A percentile compares a stretch with the other conserved stretches of the same genome.
phyloP scores from a whole-genome alignment of 2,888 invertebrate species.

The Mylabris sibirica region DNA sequence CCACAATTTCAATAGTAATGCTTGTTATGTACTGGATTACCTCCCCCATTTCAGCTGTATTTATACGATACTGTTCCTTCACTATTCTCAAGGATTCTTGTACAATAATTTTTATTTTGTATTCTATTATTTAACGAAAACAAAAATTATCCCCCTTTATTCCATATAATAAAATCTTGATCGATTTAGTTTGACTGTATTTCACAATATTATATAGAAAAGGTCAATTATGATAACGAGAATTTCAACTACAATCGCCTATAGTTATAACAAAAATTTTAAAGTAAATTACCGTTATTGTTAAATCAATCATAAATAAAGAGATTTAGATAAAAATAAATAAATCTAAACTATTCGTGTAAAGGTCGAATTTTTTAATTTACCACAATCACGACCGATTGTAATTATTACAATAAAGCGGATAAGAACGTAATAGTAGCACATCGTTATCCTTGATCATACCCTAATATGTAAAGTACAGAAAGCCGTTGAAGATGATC shows the following conservation, averaged over 20 bases:
- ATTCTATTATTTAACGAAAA: not conserved
- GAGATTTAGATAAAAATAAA: not conserved
- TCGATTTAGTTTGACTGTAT: conserved; percentile 10
- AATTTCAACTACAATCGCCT: not conserved
- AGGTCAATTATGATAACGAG: conserved; percentile 9
- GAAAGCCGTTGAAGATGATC: too few relatives aligned
- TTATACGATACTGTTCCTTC: conserved; percentile 1
- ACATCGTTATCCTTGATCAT: not conserved
- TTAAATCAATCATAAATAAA: not conserved
- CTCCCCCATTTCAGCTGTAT: not conserved
- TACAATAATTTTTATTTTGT: not conserved
- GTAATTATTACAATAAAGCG: not conserved
- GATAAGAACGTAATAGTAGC: not conserved
- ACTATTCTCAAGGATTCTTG: conserved; percentile 8
- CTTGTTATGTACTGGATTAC: conserved; percentile 3
- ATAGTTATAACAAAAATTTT: not conserved
- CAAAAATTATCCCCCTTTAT: conserved; percentile 11
- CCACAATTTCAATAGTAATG: not conserved
- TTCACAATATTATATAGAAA: not conserved
- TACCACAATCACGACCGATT: not conserved
- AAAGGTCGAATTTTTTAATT: not conserved
- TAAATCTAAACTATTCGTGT: not conserved
- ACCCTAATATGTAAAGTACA: not conserved
- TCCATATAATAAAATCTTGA: not conserved
- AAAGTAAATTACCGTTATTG: not conserved